Evolutionary conservation across 2,113 vertebrate genomes (phyloP).

Genomic region (Panthera uncia): DNA sequence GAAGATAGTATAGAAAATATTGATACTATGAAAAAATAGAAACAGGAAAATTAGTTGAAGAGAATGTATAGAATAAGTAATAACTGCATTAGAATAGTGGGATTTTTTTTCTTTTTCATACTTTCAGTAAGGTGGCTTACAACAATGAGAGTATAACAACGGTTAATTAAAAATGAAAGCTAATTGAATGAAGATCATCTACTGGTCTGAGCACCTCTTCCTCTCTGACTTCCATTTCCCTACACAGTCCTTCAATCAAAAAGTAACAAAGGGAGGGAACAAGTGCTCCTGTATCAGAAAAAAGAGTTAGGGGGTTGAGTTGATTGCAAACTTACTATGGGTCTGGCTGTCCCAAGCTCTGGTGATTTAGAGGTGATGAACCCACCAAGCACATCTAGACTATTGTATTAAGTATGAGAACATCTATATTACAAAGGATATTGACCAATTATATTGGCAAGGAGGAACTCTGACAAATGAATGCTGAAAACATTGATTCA

Average conservation of each 20-base stretch:
- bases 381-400: neutral
- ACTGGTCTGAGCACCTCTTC: neutral
- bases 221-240: neutral
- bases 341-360: neutral
- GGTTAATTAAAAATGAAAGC: neutral
- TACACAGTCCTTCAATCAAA: neutral
- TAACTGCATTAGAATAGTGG: neutral
- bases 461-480: neutral
- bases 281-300: neutral
- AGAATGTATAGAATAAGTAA: neutral
- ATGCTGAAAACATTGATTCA: neutral
- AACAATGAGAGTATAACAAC: neutral
- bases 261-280: neutral
- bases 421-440: neutral
- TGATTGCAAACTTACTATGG: neutral
- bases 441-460: neutral
- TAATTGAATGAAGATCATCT: neutral
- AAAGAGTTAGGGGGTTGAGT: neutral
- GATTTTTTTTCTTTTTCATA: neutral
- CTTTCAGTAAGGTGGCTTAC: neutral
- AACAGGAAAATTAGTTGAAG: neutral
- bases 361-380: neutral
- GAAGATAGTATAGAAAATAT: conserved; percentile 18
- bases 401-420: neutral
- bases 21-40: neutral